These are phyloP conservation scores for Caenorhabditis sp. DNA, from an alignment of 2,888 invertebrate species.

Conservation along the genomic window DNA sequence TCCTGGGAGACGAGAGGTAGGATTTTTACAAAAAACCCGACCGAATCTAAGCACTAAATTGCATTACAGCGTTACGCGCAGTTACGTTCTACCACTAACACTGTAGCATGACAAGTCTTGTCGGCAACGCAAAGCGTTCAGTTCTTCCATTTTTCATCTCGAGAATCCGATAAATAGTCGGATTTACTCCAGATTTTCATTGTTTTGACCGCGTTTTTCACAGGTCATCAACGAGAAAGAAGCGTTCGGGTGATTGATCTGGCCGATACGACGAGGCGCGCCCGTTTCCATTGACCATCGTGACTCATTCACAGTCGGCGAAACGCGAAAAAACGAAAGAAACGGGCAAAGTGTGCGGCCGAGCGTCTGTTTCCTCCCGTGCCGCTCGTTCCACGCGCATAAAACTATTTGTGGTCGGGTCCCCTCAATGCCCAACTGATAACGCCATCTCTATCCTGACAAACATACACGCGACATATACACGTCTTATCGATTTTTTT, in stretches of 20 bases:
- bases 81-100: conserved; percentile 5
- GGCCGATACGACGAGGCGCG: conserved; percentile 45
- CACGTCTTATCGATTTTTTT: conserved; percentile 56
- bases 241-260: conserved; percentile 56
- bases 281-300: conserved; percentile 43
- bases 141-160: background rate
- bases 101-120: too few relatives aligned
- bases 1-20: conserved; percentile 14
- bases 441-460: conserved; percentile 21
- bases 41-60: conserved; percentile 2
- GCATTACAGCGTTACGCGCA: background rate
- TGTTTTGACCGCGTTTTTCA: conserved; percentile 45
- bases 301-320: conserved; percentile 46
- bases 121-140: background rate
- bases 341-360: conserved; percentile 16
- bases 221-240: conserved; percentile 43
- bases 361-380: conserved; percentile 11
- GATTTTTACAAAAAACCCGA: conserved; percentile 15
- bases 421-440: conserved; percentile 31
- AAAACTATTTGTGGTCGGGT: conserved; percentile 26
- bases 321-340: conserved; percentile 26
- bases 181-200: conserved; percentile 27
- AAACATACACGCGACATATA: too few relatives aligned
- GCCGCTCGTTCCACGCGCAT: conserved; percentile 24
- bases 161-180: too few relatives aligned